A percentile compares a stretch with the other conserved stretches of the same genome.
phyloP scores from a whole-genome alignment of 2,888 invertebrate species.

The Physocephala rufipes region DNA sequence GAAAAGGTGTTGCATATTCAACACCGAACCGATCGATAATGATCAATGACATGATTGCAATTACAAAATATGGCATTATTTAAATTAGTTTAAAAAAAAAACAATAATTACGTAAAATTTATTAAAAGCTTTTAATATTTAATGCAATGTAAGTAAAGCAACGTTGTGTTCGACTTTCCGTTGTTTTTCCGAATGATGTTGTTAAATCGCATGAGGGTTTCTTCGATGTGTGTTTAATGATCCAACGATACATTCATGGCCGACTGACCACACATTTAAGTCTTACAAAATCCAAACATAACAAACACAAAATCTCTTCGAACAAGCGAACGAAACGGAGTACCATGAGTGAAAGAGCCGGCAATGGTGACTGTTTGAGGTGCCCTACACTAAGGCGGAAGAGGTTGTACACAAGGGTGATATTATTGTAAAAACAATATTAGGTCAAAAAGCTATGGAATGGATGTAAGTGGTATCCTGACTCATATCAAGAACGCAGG shows the following conservation, averaged over 20 bases:
- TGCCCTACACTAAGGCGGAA: neutral
- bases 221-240: conserved; percentile 2
- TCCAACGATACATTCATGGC: neutral
- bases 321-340: neutral
- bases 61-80: neutral
- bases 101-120: too few relatives aligned
- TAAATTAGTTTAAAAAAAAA: neutral
- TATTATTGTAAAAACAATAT: neutral
- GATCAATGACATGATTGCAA: neutral
- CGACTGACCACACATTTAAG: conserved; percentile 23
- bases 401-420: neutral
- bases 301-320: conserved; percentile 8
- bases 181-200: neutral
- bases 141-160: neutral
- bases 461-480: too few relatives aligned
- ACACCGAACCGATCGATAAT: neutral
- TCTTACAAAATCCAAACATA: conserved; percentile 26
- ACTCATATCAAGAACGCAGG: too few relatives aligned
- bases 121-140: neutral
- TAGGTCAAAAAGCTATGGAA: neutral
- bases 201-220: neutral
- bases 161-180: neutral
- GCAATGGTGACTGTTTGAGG: neutral
- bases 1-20: neutral
- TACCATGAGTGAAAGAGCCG: neutral